Percentiles rank a stretch among this genome's conserved stretches.
phyloP scores from a whole-genome alignment of 1,140 invertebrate genomes.

The Harpegnathos saltator region DNA sequence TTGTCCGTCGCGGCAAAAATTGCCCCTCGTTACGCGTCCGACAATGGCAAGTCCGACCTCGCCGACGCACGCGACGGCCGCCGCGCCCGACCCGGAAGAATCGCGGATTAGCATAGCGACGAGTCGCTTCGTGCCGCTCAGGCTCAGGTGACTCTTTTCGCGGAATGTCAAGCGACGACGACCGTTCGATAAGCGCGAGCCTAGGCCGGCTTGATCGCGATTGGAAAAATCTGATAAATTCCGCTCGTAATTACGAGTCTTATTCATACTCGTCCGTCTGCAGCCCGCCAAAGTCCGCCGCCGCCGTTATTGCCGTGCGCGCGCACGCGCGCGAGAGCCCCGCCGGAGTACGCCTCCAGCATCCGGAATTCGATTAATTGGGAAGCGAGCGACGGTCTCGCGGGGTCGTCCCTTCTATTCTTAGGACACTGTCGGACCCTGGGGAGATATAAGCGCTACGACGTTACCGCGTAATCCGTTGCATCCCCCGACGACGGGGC shows the following conservation, averaged over 20 bases:
- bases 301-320: too few species aligned
- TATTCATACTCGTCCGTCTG: too few species aligned
- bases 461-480: slow-evolving; percentile 69
- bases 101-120: not conserved
- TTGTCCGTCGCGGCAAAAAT: slow-evolving; percentile 85
- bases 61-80: not conserved
- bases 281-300: not conserved
- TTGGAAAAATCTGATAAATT: too few species aligned
- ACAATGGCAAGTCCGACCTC: slow-evolving; percentile 77
- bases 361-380: slow-evolving; percentile 65
- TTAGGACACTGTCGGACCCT: slow-evolving; percentile 31
- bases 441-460: slow-evolving; percentile 56
- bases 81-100: slow-evolving; percentile 28
- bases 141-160: too few species aligned
- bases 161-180: too few species aligned
- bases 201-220: too few species aligned
- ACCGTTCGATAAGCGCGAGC: too few species aligned
- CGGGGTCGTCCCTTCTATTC: slow-evolving; percentile 47
- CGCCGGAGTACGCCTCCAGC: not conserved
- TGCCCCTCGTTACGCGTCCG: slow-evolving; percentile 82
- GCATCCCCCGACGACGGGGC: slow-evolving; percentile 59
- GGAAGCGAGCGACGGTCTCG: slow-evolving; percentile 57
- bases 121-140: too few species aligned
- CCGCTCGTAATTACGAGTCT: too few species aligned
- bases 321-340: too few species aligned